Conservation (phyloP, 2,113 vertebrate species). For the Pterocles gutturalis region DNA sequence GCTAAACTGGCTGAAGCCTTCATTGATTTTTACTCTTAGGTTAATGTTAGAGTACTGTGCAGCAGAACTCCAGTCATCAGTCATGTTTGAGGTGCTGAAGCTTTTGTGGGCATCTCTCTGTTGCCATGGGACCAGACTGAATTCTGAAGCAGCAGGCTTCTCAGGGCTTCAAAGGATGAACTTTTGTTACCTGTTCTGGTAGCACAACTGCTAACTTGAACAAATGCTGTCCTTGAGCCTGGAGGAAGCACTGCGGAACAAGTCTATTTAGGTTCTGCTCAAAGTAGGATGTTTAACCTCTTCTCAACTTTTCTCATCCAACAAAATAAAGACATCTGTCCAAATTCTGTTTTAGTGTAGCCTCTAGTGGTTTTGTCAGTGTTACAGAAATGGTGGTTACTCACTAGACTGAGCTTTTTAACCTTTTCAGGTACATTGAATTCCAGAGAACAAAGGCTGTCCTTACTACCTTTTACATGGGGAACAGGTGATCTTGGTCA, state of each 20-base stretch:
- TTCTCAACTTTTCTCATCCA: neutral
- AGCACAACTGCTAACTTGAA: neutral
- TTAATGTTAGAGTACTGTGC: neutral
- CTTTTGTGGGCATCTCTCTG: constrained; percentile 32
- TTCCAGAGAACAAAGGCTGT: neutral
- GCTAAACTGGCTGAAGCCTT: neutral
- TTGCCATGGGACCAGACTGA: constrained; percentile 55
- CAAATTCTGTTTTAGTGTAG: neutral
- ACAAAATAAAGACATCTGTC: neutral
- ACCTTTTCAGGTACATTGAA: neutral
- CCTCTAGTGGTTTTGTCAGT: neutral
- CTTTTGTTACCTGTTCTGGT: constrained; percentile 9
- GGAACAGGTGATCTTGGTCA: neutral
- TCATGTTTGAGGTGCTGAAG: constrained; percentile 24
- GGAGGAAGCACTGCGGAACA: neutral
- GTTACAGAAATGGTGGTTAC: neutral
- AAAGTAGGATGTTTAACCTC: neutral
- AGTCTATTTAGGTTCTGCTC: neutral
- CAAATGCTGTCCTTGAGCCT: neutral
- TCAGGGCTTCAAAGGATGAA: constrained; percentile 25
- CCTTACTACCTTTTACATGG: neutral
- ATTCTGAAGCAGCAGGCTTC: constrained; percentile 25
- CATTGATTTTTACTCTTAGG: neutral
- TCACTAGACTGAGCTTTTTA: neutral
- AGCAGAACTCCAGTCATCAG: neutral